A percentile compares a stretch with the other conserved stretches of the same genome.
phyloP scores from a whole-genome alignment of 2,888 invertebrate genomes.

The Diarsia dahlii region DNA sequence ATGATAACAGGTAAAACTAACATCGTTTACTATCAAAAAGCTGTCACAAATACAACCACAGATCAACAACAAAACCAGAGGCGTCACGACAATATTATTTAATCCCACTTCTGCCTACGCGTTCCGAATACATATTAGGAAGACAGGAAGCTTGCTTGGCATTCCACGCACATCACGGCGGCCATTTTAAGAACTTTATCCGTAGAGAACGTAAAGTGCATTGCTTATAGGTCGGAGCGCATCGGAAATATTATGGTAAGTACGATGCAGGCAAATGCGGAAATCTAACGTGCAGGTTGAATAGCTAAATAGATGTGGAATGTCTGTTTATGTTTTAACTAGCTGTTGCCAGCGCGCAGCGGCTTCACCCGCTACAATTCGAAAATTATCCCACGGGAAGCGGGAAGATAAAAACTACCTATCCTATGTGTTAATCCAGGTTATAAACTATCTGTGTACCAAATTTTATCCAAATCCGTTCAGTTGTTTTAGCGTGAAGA shows the following conservation, averaged over 20 bases:
- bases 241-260: constrained; percentile 53
- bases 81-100: constrained; percentile 61
- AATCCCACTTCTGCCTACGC: constrained; percentile 71
- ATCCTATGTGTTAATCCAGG: too few relatives aligned
- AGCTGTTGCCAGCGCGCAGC: too few relatives aligned
- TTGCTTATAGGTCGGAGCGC: constrained; percentile 58
- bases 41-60: constrained; percentile 28
- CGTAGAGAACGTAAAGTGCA: constrained; percentile 67
- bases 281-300: constrained; percentile 52
- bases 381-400: too few relatives aligned
- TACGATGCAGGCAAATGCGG: constrained; percentile 57
- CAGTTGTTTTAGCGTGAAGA: too few relatives aligned
- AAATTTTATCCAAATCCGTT: too few relatives aligned
- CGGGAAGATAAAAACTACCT: too few relatives aligned
- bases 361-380: too few relatives aligned
- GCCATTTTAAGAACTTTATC: constrained; percentile 79
- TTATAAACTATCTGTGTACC: too few relatives aligned
- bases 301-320: constrained; percentile 50
- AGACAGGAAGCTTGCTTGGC: constrained; percentile 79
- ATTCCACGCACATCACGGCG: constrained; percentile 73
- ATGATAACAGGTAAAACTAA: not conserved
- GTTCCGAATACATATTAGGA: constrained; percentile 77
- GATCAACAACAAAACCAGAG: constrained; percentile 37
- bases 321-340: constrained; percentile 37
- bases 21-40: constrained; percentile 16